Conservation (phyloP, 2,797 vertebrate species). For the Sebastes glaucus region DNA sequence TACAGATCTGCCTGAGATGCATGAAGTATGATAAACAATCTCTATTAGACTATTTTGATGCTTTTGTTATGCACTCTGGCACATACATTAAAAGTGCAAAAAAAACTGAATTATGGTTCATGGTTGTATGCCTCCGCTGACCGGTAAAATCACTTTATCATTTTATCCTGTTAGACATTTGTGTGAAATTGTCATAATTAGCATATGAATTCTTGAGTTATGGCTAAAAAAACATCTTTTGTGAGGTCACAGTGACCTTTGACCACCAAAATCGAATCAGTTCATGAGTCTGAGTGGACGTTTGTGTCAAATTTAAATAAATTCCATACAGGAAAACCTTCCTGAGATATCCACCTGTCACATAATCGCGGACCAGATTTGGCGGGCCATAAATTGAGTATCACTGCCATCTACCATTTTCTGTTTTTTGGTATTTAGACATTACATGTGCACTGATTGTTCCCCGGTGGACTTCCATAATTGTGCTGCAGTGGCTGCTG, state of each 20-base stretch:
- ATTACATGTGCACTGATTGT: background rate
- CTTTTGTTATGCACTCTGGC: background rate
- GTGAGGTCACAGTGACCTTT: too few species aligned
- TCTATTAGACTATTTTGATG: background rate
- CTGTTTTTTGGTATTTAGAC: background rate
- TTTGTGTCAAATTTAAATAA: too few species aligned
- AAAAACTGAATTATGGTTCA: background rate
- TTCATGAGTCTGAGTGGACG: too few species aligned
- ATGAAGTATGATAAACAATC: background rate
- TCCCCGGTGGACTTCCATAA: background rate
- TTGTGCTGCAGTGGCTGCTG: background rate
- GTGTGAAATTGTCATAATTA: too few species aligned
- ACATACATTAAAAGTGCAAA: background rate
- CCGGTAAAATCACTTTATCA: too few species aligned
- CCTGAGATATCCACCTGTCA: background rate
- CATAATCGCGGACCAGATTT: background rate
- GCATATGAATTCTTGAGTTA: too few species aligned
- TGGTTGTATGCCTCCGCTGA: too few species aligned
- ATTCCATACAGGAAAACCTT: too few species aligned
- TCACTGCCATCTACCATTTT: background rate
- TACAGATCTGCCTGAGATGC: too few species aligned
- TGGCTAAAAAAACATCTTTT: too few species aligned
- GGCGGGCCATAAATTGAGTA: background rate
- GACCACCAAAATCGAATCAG: too few species aligned
- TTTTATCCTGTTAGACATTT: too few species aligned